Conservation (phyloP, 2,888 invertebrate species). For the Catocala sponsa region DNA sequence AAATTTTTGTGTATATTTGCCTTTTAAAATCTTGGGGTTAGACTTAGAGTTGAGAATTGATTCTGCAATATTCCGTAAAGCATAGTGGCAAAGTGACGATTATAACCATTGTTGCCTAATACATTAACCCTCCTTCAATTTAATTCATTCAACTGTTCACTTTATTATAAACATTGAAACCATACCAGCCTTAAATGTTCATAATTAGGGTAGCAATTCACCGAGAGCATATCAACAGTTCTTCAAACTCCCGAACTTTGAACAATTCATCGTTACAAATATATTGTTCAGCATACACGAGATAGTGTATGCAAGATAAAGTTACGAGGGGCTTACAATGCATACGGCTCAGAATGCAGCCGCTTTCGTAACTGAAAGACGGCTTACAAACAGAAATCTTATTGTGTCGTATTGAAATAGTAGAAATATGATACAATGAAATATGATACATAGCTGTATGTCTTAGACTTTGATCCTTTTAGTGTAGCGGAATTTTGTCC, state of each 20-base stretch:
- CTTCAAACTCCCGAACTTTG: constrained; percentile 13
- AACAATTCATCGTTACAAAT: constrained; percentile 15
- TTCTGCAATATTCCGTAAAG: too few relatives aligned
- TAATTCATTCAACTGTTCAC: too few relatives aligned
- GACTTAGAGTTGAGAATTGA: too few relatives aligned
- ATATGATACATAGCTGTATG: neutral
- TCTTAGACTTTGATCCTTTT: neutral
- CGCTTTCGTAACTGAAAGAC: constrained; percentile 10
- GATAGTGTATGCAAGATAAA: constrained; percentile 11
- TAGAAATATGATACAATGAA: constrained; percentile 6
- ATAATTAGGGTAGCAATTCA: constrained; percentile 7
- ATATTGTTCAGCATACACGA: constrained; percentile 16
- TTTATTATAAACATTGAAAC: too few relatives aligned
- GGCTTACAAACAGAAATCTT: constrained; percentile 11
- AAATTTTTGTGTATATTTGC: too few relatives aligned
- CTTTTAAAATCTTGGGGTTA: too few relatives aligned
- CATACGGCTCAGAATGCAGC: constrained; percentile 10
- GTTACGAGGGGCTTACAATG: constrained; percentile 18
- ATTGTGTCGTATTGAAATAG: constrained; percentile 1
- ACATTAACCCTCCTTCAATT: too few relatives aligned
- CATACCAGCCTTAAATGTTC: neutral
- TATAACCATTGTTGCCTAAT: too few relatives aligned
- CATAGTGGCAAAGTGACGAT: too few relatives aligned
- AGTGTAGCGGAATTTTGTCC: neutral
- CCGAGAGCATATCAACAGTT: constrained; percentile 8